A percentile compares a stretch with the other conserved stretches of the same genome.
Evolutionary conservation across 1,140 invertebrate genomes (phyloP).

Genomic region (Calosoma granatense): DNA sequence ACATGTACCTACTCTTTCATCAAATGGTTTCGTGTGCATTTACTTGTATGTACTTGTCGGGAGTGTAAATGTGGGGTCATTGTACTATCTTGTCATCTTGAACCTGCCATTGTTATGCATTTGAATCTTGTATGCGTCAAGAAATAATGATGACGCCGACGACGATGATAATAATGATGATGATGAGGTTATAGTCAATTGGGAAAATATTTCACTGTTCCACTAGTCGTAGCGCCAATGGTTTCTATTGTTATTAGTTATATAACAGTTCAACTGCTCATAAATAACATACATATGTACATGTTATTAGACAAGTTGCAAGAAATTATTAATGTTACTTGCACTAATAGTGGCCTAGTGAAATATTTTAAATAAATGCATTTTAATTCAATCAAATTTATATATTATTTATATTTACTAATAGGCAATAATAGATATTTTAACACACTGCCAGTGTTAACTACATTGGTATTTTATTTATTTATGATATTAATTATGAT

Average conservation of each 20-base stretch:
- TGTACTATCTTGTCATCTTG: neutral
- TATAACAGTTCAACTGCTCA: too few relatives aligned
- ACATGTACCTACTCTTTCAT: neutral
- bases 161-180: too few relatives aligned
- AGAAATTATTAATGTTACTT: neutral
- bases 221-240: neutral
- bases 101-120: slow-evolving; percentile 8
- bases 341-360: neutral
- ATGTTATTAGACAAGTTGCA: too few relatives aligned
- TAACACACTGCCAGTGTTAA: too few relatives aligned
- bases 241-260: too few relatives aligned
- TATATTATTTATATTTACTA: neutral
- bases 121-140: neutral
- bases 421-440: neutral
- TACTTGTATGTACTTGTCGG: too few relatives aligned
- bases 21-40: neutral
- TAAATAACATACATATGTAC: too few relatives aligned
- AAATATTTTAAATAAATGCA: neutral
- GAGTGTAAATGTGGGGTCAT: neutral
- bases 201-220: neutral
- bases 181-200: too few relatives aligned
- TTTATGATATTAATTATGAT: neutral
- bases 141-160: neutral
- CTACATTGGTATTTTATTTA: too few relatives aligned
- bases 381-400: too few relatives aligned